A percentile compares a stretch with the other conserved stretches of the same genome.
phyloP scores from a whole-genome alignment of 92 coral and sea anemone genomes.

The Metridium senile region DNA sequence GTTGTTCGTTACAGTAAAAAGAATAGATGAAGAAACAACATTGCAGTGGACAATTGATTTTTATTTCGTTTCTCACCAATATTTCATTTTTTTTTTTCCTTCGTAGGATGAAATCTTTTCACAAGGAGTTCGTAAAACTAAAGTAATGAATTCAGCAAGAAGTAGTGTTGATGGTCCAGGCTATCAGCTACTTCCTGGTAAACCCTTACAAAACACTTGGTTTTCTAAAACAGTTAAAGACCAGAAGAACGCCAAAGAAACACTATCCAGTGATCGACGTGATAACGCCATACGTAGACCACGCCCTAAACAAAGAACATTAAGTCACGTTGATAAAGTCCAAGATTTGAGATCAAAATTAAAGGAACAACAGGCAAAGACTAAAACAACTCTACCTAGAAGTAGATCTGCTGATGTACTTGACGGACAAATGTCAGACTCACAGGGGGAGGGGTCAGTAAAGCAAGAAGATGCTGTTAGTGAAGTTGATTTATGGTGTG shows the following conservation, averaged over 20 bases:
- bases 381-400: slow-evolving; percentile 7
- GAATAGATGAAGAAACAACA: too few relatives aligned
- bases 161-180: slow-evolving; percentile 34
- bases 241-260: not conserved
- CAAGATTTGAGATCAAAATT: slow-evolving; percentile 46
- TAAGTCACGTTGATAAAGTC: slow-evolving; percentile 68
- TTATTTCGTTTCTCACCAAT: not conserved
- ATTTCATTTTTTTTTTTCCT: not conserved
- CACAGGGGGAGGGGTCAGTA: slow-evolving; percentile 12
- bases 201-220: slow-evolving; percentile 55
- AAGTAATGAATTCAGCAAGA: slow-evolving; percentile 25
- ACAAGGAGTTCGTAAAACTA: slow-evolving; percentile 47
- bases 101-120: slow-evolving; percentile 74
- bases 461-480: slow-evolving; percentile 7
- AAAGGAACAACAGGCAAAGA: slow-evolving; percentile 23
- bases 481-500: slow-evolving; percentile 43
- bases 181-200: slow-evolving; percentile 9
- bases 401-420: slow-evolving; percentile 55
- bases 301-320: slow-evolving; percentile 58
- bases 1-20: too few relatives aligned
- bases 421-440: slow-evolving; percentile 3
- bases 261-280: not conserved
- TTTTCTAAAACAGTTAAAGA: slow-evolving; percentile 15
- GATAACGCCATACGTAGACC: slow-evolving; percentile 9
- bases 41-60: too few relatives aligned